These are phyloP conservation scores for Caenorhabditis angaria DNA, from an alignment of 2,888 invertebrate species.

Conservation along the genomic window DNA sequence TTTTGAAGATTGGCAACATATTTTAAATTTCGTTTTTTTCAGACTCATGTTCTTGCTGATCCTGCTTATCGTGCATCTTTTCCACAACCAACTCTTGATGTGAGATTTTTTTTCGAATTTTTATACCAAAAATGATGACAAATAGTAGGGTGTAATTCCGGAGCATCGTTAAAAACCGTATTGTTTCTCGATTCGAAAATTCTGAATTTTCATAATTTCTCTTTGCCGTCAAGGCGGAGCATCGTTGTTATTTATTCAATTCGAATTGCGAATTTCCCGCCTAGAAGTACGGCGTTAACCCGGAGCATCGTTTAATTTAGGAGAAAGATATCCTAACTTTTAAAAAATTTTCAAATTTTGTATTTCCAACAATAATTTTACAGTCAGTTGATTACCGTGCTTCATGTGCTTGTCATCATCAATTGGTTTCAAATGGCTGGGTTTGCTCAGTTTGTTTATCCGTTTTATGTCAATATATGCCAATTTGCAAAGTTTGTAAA, in stretches of 20 bases:
- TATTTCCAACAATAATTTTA: slow-evolving; percentile 6
- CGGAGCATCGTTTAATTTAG: neutral
- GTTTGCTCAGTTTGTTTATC: slow-evolving; percentile 56
- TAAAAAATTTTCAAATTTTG: neutral
- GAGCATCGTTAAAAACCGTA: neutral
- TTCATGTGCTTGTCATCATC: slow-evolving; percentile 54
- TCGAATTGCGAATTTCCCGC: too few species aligned
- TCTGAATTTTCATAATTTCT: neutral
- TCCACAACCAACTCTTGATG: slow-evolving; percentile 33
- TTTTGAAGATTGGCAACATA: neutral
- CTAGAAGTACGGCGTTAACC: neutral
- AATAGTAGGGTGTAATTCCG: neutral
- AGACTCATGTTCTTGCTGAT: slow-evolving; percentile 43
- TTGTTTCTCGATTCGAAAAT: neutral
- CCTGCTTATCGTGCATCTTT: slow-evolving; percentile 35
- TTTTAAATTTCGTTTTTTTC: slow-evolving; percentile 8
- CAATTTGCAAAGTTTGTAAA: slow-evolving; percentile 53
- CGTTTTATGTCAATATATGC: slow-evolving; percentile 53
- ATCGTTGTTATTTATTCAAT: neutral
- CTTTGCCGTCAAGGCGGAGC: neutral
- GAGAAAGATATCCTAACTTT: neutral
- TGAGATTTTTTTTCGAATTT: slow-evolving; percentile 9
- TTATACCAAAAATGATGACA: neutral
- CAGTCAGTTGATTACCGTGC: slow-evolving; percentile 55
- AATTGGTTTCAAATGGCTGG: slow-evolving; percentile 49